Conservation (phyloP, 2,113 vertebrate species). For the Dicaeum eximium region DNA sequence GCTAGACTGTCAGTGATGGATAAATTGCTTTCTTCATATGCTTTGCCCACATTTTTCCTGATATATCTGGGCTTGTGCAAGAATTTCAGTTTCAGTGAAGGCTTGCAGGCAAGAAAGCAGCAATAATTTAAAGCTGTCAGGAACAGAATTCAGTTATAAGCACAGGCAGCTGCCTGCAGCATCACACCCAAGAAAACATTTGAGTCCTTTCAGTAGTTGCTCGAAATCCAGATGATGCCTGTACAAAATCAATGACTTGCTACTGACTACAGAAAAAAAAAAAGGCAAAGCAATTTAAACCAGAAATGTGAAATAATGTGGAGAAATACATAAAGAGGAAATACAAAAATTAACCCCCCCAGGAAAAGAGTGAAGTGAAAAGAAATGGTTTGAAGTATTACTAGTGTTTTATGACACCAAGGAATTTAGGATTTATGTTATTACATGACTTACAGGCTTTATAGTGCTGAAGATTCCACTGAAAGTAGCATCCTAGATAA, state of each 20-base stretch:
- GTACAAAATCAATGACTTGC: not conserved
- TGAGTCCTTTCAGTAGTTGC: not conserved
- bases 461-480: not conserved
- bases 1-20: not conserved
- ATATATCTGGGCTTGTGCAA: not conserved
- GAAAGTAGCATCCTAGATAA: not conserved
- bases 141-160: not conserved
- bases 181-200: not conserved
- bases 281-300: not conserved
- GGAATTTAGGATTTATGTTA: not conserved
- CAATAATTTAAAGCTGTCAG: constrained; percentile 20
- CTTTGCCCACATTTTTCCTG: not conserved
- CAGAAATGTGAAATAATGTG: not conserved
- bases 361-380: not conserved
- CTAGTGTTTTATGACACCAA: not conserved
- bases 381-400: not conserved
- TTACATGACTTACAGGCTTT: not conserved
- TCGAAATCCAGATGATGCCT: not conserved
- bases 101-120: not conserved
- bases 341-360: not conserved
- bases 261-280: not conserved
- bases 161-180: not conserved
- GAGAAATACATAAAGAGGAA: not conserved
- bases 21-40: not conserved
- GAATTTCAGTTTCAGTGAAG: not conserved